These are phyloP conservation scores for Trichacis sp. DNA, from an alignment of 2,888 invertebrate genomes.

Conservation along the genomic window DNA sequence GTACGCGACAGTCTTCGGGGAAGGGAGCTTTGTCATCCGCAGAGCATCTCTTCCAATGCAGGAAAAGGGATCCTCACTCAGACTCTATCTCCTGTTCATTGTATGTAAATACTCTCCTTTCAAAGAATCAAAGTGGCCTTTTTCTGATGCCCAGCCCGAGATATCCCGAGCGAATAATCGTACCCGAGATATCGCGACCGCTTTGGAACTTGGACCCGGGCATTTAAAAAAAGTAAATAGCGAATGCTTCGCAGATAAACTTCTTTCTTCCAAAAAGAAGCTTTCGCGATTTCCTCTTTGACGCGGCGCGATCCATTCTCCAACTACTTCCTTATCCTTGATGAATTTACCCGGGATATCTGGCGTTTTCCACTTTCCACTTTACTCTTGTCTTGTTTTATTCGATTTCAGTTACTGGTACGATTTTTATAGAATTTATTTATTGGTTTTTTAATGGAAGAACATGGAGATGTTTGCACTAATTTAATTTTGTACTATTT, in stretches of 20 bases:
- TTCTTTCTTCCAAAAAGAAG: constrained; percentile 10
- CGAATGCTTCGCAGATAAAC: constrained; percentile 34
- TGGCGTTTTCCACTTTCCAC: too few relatives aligned
- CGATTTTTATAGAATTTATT: constrained; percentile 23
- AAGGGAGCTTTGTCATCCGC: constrained; percentile 55
- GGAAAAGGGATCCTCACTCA: constrained; percentile 38
- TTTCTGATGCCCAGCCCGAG: constrained; percentile 63
- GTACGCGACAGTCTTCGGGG: constrained; percentile 33
- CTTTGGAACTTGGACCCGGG: constrained; percentile 42
- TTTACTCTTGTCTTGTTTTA: too few relatives aligned
- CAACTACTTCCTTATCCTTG: constrained; percentile 27
- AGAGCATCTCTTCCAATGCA: constrained; percentile 36
- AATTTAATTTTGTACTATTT: too few relatives aligned
- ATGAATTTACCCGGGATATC: too few relatives aligned
- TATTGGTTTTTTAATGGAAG: too few relatives aligned
- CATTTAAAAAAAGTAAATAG: constrained; percentile 27
- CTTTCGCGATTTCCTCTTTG: constrained; percentile 26
- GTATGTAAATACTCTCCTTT: constrained; percentile 65
- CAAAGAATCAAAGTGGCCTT: constrained; percentile 62
- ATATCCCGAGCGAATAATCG: constrained; percentile 56
- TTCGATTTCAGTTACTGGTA: too few relatives aligned
- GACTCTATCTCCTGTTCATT: constrained; percentile 62
- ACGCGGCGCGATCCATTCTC: constrained; percentile 21
- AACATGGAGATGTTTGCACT: too few relatives aligned
- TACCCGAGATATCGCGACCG: constrained; percentile 42